Percentiles rank a stretch among this genome's conserved stretches.
Conservation (phyloP, 2,113 vertebrate genomes). For the Phalacrocorax pelagicus region DNA sequence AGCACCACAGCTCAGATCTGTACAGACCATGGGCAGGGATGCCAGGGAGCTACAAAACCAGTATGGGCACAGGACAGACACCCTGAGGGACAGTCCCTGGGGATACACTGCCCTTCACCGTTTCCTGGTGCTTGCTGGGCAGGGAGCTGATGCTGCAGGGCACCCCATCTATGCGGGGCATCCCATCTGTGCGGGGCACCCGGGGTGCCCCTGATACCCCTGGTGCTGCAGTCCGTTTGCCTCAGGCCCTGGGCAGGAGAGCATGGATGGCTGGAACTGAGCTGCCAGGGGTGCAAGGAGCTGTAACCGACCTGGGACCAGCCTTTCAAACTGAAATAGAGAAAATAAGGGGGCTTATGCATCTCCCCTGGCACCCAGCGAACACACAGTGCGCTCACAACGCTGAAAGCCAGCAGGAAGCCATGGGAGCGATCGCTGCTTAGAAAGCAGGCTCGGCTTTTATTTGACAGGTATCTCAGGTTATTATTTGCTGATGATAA, state of each 20-base stretch:
- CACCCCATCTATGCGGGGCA: background rate
- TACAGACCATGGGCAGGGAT: background rate
- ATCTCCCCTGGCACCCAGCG: background rate
- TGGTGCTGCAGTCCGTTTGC: background rate
- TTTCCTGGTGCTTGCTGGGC: background rate
- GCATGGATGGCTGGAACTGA: too few species aligned
- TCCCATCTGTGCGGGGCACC: background rate
- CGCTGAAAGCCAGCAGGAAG: background rate
- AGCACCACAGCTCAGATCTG: accelerated
- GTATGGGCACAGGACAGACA: accelerated
- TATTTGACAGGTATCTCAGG: background rate
- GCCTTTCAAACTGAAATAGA: background rate
- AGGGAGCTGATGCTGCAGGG: background rate
- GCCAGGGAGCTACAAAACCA: background rate
- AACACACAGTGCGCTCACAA: accelerated
- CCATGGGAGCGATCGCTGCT: background rate
- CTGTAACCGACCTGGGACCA: accelerated
- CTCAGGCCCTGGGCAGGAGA: background rate
- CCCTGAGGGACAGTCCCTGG: background rate
- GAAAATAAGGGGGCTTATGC: background rate
- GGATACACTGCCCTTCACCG: background rate
- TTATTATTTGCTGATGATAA: constrained; percentile 33
- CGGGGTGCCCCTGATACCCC: background rate
- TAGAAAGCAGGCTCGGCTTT: background rate
- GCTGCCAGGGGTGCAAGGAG: background rate